Base-by-base conservation (phyloP, 2,888 invertebrate species). In the Cephus rjabovi region DNA sequence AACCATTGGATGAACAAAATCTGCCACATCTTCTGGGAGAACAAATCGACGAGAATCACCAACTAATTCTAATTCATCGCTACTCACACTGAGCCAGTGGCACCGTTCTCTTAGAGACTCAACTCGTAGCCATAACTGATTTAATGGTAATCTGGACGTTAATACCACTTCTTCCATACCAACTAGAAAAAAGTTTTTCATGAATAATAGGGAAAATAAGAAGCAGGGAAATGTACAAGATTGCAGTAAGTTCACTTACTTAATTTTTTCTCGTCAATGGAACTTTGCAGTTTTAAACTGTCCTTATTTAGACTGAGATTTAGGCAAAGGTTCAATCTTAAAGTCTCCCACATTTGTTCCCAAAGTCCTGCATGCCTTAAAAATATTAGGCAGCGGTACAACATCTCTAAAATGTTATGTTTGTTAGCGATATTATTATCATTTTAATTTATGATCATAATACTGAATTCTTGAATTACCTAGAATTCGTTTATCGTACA, bases 71-170 rank as follows among this genome's bases (percentile, higher is more conserved):
- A 92, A 87, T 69, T 91, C 87, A 73, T 92, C 92, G 40, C 89
- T 90, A 33, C 91, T 92, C 12, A 91, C 87, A 1, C 95, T 94
- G 69, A 95, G 92, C 94, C 95, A 96, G 91, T 95, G 95, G 85
- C 94, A 95, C 31, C 94, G 94, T 86, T 95, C 95, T n/a, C 96
- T 93, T 77, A 96, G 92, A 15, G 95, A 94, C 91, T 96, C 96
- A 79, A 95, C 94, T 80, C 96, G 94, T 83, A 95, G 92, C 97
- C 96, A 97, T 82, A 96, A 93, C 83, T 95, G 95, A 88, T 94
- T 94, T 87, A 95, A 92, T 35, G 96, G 96, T 87, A 97, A 92
- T 75, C 95, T 94, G 75, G 94, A 94, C 69, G 86, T 92, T 76
- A 95, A 88, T 75, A 95, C 93, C 1, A 94, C 90, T 86, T 95